Base-by-base conservation (phyloP, 1,140 invertebrate genomes). In the Drosophila insularis region DNA sequence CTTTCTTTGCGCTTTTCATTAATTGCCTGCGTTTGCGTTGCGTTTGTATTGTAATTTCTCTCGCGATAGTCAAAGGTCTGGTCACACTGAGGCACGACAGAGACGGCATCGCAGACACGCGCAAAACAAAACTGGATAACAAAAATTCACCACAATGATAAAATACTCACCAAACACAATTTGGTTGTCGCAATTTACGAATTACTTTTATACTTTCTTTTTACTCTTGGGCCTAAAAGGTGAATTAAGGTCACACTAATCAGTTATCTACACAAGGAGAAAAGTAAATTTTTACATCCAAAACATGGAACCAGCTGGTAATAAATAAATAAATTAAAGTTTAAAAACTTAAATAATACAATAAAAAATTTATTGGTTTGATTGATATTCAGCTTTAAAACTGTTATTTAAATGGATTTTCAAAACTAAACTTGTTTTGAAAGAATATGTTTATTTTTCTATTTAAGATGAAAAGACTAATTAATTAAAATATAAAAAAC, bases 21-120 rank as follows among this genome's bases (percentile, higher is more conserved):
- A 76, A 68, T 76, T 78, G 73, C 6, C 40, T 62, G 60, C 60
- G 60, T 50, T 50, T 50, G 43, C 43, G 43, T 37, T 59, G 56
- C 56, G 32, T 62, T 62, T 62, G 60, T 62, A 62, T 62, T 62
- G 60, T 62, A 85, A 87, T 85, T 85, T 85, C 81, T 87, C 81
- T 85, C 78, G 66, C 73, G 81, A 63, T 58, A 68, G 71, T 66
- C 53, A 46, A 69, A 63, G 61, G 23, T 64, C 27, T 70, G 31
- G 58, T 71, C 69, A 68, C 60, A 67, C 82, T 82, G 72, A 64
- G 69, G 76, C 72, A 87, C 77, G 74, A 77, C 58, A 79, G 67
- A 76, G 81, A 80, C 63, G 59, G 10, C 50, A 64, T 35, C 62
- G 40, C 63, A 70, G 13, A 55, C 31, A 50, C 54, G 62, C 63